A percentile compares a stretch with the other conserved stretches of the same genome.
These are phyloP conservation scores for Nannobrachium achirus DNA, from an alignment of 2,113 vertebrate species.

Conservation along the genomic window DNA sequence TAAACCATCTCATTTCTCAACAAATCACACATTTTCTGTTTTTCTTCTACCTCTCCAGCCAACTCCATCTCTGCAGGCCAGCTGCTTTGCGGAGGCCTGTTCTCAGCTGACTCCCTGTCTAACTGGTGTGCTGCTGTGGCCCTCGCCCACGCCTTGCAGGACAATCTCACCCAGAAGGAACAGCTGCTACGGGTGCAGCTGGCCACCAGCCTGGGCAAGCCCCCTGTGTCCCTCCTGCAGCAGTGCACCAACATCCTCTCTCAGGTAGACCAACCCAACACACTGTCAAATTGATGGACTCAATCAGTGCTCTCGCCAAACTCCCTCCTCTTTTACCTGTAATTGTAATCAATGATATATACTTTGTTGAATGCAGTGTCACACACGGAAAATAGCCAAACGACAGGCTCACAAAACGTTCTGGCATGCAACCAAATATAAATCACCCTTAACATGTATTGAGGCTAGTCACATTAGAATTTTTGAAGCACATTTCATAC, in stretches of 20 bases:
- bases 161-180: slow-evolving; percentile 94
- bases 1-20: neutral
- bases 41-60: slow-evolving; percentile 73
- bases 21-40: neutral
- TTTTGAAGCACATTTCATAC: too few species aligned
- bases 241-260: slow-evolving; percentile 99
- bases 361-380: too few species aligned
- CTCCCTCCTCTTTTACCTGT: too few species aligned
- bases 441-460: too few species aligned
- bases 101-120: slow-evolving; percentile 94
- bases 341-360: too few species aligned
- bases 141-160: slow-evolving; percentile 92
- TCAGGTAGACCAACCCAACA: slow-evolving; percentile 81
- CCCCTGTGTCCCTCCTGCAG: slow-evolving; percentile 94
- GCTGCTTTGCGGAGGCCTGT: slow-evolving; percentile 94
- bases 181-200: slow-evolving; percentile 95
- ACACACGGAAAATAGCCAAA: too few species aligned
- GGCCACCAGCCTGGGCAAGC: slow-evolving; percentile 95
- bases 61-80: slow-evolving; percentile 95
- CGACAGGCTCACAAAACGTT: too few species aligned
- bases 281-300: too few species aligned
- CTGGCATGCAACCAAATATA: too few species aligned
- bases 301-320: too few species aligned
- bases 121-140: slow-evolving; percentile 98
- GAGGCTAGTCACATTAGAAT: too few species aligned